phyloP scores from a whole-genome alignment of 2,113 vertebrate genomes.

The Propithecus coquereli region DNA sequence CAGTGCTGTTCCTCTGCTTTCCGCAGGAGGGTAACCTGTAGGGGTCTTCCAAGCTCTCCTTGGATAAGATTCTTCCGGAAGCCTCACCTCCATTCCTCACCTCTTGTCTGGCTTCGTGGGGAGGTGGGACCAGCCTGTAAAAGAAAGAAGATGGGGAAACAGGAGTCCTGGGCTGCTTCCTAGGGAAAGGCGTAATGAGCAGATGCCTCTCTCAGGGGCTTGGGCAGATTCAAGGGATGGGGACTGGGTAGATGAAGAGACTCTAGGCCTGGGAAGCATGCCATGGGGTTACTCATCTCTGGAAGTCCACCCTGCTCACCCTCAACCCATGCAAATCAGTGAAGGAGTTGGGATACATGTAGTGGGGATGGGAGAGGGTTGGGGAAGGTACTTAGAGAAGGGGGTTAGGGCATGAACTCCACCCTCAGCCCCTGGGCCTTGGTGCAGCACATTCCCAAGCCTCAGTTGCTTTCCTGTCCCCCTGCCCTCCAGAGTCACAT shows the following conservation, averaged over 20 bases:
- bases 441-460: background rate
- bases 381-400: background rate
- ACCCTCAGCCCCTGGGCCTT: background rate
- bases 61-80: background rate
- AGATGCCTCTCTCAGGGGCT: background rate
- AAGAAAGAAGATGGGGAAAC: background rate
- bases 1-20: background rate
- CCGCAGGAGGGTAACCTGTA: background rate
- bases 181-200: background rate
- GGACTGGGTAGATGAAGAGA: background rate
- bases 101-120: background rate
- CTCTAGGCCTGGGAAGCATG: background rate
- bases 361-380: background rate
- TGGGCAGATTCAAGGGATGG: background rate
- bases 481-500: conserved; percentile 65
- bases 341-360: background rate
- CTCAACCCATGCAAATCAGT: background rate
- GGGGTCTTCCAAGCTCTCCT: background rate
- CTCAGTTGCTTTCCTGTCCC: conserved; percentile 67
- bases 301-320: background rate
- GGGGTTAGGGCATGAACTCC: no score
- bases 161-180: background rate
- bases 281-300: background rate
- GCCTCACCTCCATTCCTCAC: background rate
- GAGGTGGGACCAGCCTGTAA: background rate